Evolutionary conservation across 2,888 invertebrate species (phyloP), one percentile per base, ranked within the genome.

Genomic region (Eupsilia transversa): DNA sequence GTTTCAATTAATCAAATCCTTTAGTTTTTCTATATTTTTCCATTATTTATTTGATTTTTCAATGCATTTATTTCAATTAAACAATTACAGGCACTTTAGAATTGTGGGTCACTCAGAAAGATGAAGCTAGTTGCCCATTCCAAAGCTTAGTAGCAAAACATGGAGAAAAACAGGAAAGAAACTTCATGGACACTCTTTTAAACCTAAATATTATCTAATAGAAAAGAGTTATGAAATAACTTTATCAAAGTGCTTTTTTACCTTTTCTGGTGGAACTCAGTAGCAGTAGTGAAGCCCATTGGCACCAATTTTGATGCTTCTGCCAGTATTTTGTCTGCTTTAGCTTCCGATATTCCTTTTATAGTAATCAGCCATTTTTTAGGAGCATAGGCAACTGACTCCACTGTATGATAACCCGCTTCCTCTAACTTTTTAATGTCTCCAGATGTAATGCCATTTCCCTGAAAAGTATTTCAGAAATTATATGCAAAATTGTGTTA

Each of bases 281-380:
- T 98, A 0, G 99, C 99, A 41, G 99, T 99, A 9, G 99, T 99
- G 91, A 99, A 99, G 0, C 99, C 99, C 98, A 99, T 99, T 0
- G 99, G 99, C 0, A 99, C 99, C 56, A 99, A 93, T 93, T 99
- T 99, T 0, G 98, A 97, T 3, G 99, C 99, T 95, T 99, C 99
- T 5, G 97, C 97, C 76, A 99, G 91, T 83, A 99, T 97, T 96
- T 99, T 99, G 83, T 99, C 99, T 20, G 99, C 99, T 94, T 99
- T 99, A 0, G 98, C 98, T 92, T 99, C 99, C 64, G 99, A 99
- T 84, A 99, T 98, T 0, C 99, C 99, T 94, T 99, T 99, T 60
- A 99, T 98, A 10, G 97, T 96, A 2, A 99, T 96, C 0, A 99
- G 96, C 91, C 97, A 97, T 93, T 99, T 99, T 91, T 99, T 99